Evolutionary conservation across 2,888 invertebrate genomes (phyloP), one percentile per base, ranked within the genome.

Genomic region (Penaeus monodon): DNA sequence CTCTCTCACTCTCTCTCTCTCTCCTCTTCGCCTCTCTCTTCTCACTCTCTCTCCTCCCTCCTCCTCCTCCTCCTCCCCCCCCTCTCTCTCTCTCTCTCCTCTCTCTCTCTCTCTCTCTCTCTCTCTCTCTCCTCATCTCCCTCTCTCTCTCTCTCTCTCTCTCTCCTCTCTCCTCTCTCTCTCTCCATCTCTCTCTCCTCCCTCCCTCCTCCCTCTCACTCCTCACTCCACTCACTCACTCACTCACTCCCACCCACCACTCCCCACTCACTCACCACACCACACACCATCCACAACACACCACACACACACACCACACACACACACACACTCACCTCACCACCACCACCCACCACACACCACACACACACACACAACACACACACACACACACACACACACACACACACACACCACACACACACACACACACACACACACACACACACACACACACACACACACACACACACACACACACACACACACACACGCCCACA

Each of bases 381-480:
- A 38, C 33, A 38, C n/a, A 70, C n/a, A 6, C 70, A n/a, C 6
- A 70, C 1, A 70, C n/a, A 70, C 70, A 70, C 70, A 70, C 70
- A 70, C 70, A 70, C 70, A 70, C 70, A 70, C 70, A 70, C 70
- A 70, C 29, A 70, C 70, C 70, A 70, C 70, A 70, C 70, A 70
- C 24, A 70, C 70, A 70, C 24, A 70, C 70, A 70, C 70, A 70
- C 70, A 70, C 70, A 70, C 24, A 70, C 70, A 70, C 1, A 70
- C 70, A 24, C 24, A 70, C 70, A 70, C 70, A 14, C 4, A 70
- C 70, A 24, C 3, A 70, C 22, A 70, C 70, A 24, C 29, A 70
- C 70, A 70, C 24, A 70, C 70, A 70, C 22, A n/a, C 14, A 70
- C 29, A 70, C 27, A n/a, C n/a, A 70, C 1, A 70, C n/a, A 70